Conservation (phyloP, 2,797 vertebrate genomes). For the Okamejei kenojei region DNA sequence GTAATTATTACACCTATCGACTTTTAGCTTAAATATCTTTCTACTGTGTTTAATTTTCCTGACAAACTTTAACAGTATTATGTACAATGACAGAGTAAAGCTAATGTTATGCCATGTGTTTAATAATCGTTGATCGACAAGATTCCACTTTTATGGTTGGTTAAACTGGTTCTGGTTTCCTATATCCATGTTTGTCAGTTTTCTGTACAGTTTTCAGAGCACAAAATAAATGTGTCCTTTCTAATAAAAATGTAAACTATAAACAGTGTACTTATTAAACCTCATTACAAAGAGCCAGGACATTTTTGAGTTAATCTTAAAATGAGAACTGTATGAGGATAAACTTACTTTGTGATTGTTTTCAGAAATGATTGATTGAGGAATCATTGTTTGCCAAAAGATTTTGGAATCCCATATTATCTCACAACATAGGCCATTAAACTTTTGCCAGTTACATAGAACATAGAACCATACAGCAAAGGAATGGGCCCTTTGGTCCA, state of each 20-base stretch:
- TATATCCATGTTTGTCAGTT: slow-evolving; percentile 47
- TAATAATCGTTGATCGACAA: slow-evolving; percentile 59
- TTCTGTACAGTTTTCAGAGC: slow-evolving; percentile 95
- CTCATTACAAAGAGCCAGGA: background rate
- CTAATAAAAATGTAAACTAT: slow-evolving; percentile 70
- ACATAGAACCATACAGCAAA: too few relatives aligned
- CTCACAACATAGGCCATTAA: background rate
- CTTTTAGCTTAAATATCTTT: slow-evolving; percentile 87
- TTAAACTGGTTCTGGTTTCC: slow-evolving; percentile 40
- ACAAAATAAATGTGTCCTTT: slow-evolving; percentile 95
- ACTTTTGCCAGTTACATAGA: background rate
- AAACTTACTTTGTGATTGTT: background rate
- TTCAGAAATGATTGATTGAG: background rate
- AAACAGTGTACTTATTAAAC: background rate
- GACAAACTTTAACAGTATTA: slow-evolving; percentile 49
- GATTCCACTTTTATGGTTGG: slow-evolving; percentile 57
- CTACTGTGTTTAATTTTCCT: slow-evolving; percentile 76
- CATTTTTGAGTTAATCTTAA: background rate
- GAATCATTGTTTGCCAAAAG: background rate
- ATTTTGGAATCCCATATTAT: background rate
- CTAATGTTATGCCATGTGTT: slow-evolving; percentile 50
- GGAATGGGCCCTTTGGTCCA: too few relatives aligned
- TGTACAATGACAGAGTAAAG: slow-evolving; percentile 48
- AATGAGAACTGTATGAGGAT: background rate
- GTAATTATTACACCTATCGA: slow-evolving; percentile 83